Evolutionary conservation across 1,140 invertebrate species (phyloP).

Genomic region (Adelges cooleyi): DNA sequence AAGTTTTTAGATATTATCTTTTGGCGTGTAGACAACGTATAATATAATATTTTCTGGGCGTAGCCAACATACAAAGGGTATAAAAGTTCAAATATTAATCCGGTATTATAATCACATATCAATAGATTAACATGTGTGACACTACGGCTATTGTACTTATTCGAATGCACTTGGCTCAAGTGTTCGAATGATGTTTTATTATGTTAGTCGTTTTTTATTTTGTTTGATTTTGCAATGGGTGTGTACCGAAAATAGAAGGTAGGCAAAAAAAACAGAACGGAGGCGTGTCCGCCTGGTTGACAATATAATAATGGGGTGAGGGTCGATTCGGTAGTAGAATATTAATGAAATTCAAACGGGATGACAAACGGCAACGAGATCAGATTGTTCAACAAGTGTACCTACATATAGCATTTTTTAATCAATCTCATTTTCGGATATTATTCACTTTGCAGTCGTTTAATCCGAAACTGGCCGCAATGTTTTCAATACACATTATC

Average conservation of each 20-base stretch:
- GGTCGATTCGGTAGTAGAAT: not conserved
- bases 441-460: not conserved
- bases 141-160: too few relatives aligned
- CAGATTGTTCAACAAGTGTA: slow-evolving; percentile 20
- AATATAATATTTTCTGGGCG: too few relatives aligned
- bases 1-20: too few relatives aligned
- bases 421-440: slow-evolving; percentile 13
- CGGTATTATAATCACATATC: too few relatives aligned
- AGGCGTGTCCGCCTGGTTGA: slow-evolving; percentile 13
- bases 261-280: not conserved
- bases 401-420: slow-evolving; percentile 9
- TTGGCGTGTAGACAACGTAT: too few relatives aligned
- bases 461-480: not conserved
- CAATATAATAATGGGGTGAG: slow-evolving; percentile 6
- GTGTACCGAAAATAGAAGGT: not conserved
- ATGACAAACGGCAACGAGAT: not conserved
- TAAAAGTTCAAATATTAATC: too few relatives aligned
- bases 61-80: too few relatives aligned
- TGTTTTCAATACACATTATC: not conserved
- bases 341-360: slow-evolving; percentile 8
- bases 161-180: too few relatives aligned
- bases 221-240: too few relatives aligned
- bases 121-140: too few relatives aligned
- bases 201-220: too few relatives aligned
- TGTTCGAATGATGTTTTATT: too few relatives aligned